These are phyloP conservation scores for Tanypteryx hageni DNA, from an alignment of 2,888 invertebrate genomes.

Conservation along the genomic window DNA sequence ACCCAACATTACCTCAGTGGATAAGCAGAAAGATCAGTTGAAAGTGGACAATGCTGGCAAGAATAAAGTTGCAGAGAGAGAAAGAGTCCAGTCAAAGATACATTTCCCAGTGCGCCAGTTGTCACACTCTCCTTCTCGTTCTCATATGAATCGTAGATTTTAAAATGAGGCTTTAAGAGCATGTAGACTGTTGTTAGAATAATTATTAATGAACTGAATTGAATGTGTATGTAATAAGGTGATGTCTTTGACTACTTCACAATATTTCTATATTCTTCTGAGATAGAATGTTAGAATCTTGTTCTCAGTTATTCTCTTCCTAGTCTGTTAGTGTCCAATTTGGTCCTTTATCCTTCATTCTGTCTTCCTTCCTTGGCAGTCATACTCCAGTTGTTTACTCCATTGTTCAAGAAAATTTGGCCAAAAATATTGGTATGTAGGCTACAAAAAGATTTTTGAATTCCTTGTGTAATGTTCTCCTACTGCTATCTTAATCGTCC, in stretches of 20 bases:
- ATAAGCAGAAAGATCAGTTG: conserved; percentile 64
- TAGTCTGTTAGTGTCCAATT: not conserved
- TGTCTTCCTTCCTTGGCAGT: conserved; percentile 61
- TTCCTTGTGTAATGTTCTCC: conserved; percentile 43
- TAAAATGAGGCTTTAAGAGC: not conserved
- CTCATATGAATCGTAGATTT: conserved; percentile 66
- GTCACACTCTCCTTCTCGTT: conserved; percentile 70
- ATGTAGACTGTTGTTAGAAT: not conserved
- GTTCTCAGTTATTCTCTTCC: not conserved
- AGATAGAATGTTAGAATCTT: not conserved
- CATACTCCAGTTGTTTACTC: conserved; percentile 54
- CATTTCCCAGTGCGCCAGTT: conserved; percentile 69
- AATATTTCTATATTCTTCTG: not conserved
- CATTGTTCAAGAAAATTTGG: conserved; percentile 75
- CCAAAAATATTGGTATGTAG: conserved; percentile 79
- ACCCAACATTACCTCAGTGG: conserved; percentile 49
- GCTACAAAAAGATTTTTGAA: conserved; percentile 75
- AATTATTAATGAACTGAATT: not conserved
- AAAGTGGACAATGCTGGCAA: not conserved
- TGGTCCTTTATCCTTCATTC: conserved; percentile 48
- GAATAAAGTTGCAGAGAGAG: conserved; percentile 1
- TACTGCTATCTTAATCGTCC: conserved; percentile 5
- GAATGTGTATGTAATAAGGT: not conserved
- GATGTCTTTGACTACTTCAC: not conserved
- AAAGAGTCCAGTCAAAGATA: conserved; percentile 21